Conservation (phyloP, 2,888 invertebrate species). For the Sericinus montela region DNA sequence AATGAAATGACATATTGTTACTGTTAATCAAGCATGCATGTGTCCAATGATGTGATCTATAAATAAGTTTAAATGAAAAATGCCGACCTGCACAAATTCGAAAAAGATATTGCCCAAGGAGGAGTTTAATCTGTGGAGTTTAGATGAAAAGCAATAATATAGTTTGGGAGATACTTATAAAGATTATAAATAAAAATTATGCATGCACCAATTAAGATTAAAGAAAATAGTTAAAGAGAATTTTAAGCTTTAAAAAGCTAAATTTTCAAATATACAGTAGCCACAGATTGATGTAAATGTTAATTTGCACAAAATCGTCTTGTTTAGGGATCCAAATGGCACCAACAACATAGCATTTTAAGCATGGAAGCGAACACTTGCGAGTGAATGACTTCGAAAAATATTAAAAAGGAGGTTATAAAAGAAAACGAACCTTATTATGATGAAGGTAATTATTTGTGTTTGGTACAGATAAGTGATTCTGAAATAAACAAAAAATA, state of each 20-base stretch:
- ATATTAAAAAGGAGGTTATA: constrained; percentile 59
- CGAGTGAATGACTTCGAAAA: constrained; percentile 49
- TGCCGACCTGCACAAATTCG: background rate
- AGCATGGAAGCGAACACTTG: constrained; percentile 56
- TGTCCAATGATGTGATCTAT: background rate
- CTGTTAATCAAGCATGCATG: background rate
- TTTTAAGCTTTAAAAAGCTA: constrained; percentile 14
- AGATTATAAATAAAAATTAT: constrained; percentile 1
- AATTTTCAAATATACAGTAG: background rate
- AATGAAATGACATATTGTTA: too few species aligned
- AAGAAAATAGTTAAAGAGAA: constrained; percentile 4
- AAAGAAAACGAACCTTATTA: constrained; percentile 85
- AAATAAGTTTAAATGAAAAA: constrained; percentile 1
- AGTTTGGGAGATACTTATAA: background rate
- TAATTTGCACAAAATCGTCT: constrained; percentile 1
- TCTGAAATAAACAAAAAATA: constrained; percentile 86
- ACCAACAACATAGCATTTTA: constrained; percentile 34
- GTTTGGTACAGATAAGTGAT: constrained; percentile 92
- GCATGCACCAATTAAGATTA: constrained; percentile 8
- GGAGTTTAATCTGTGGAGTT: background rate
- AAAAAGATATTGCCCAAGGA: background rate
- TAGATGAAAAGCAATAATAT: background rate
- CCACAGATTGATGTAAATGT: background rate
- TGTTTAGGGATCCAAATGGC: background rate
- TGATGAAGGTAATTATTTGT: constrained; percentile 90